Conservation (phyloP, 2,113 vertebrate species). For the Leucoraja erinaceus region DNA sequence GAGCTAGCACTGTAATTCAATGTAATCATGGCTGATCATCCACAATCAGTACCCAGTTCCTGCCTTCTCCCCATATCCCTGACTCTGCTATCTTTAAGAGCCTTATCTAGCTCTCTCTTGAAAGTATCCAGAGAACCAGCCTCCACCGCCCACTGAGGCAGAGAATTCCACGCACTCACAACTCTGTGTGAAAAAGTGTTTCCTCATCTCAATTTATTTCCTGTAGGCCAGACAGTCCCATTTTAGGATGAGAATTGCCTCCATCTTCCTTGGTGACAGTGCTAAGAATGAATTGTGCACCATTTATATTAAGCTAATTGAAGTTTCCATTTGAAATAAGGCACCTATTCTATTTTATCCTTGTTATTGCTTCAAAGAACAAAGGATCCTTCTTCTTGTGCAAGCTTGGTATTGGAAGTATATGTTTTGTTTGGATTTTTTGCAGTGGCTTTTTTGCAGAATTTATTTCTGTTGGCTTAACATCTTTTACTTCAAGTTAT, state of each 20-base stretch:
- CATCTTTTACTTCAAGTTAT: not conserved
- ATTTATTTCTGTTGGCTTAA: not conserved
- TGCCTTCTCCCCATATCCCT: too few species aligned
- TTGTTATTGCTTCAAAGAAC: not conserved
- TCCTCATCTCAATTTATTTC: not conserved
- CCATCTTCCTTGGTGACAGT: not conserved
- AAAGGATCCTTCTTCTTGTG: not conserved
- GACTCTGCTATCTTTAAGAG: too few species aligned
- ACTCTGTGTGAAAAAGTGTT: too few species aligned
- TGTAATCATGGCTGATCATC: too few species aligned
- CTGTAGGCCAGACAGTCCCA: not conserved
- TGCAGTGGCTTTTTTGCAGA: not conserved
- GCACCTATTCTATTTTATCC: not conserved
- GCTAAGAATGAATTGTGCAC: not conserved
- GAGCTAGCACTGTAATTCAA: too few species aligned
- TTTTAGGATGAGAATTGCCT: not conserved
- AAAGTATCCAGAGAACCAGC: too few species aligned
- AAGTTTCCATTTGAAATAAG: not conserved
- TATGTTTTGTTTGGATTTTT: not conserved
- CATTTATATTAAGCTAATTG: not conserved
- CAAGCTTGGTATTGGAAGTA: not conserved
- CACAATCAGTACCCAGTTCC: too few species aligned
- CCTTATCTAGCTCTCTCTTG: too few species aligned
- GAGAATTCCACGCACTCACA: too few species aligned
- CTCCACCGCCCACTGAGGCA: too few species aligned